Evolutionary conservation across 2,797 vertebrate genomes (phyloP), one percentile per base, ranked within the genome.

Genomic region (Microctenopoma lineatum): DNA sequence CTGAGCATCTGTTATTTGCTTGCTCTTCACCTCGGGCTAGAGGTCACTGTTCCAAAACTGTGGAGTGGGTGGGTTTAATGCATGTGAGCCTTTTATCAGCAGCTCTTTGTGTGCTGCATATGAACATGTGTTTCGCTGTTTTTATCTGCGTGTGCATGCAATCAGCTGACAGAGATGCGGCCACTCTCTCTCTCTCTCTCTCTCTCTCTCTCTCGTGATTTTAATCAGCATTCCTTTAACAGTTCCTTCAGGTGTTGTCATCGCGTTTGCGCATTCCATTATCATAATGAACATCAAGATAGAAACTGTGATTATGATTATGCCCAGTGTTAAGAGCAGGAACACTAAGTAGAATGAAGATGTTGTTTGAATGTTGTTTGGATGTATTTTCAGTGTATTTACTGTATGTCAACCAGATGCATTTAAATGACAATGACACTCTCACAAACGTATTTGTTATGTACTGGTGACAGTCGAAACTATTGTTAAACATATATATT

Each of bases 241-340:
- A 11, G 36, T 38, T 38, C 36, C 10, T 36, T 11, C 36, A 36
- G 4, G 36, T 36, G 2, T 9, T 4, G 3, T 36, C 7, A 10
- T 13, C 3, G 29, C 21, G 78, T 85, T 85, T 86, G 69, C 81
- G 84, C 81, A 71, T 82, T 67, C 52, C 76, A 77, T 83, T 66
- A 59, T 29, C 53, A 14, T 14, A 41, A 41, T 41, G 39, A 41
- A 15, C 39, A 38, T 38, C 36, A 12, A 38, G 36, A 12, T 12
- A 38, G 36, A 38, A 38, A 38, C 11, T 11, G 12, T 3, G 36
- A 38, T 38, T 38, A 12, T 38, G 12, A 38, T 38, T 38, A 38
- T 12, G 36, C 36, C 36, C 2, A 38, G 11, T 38, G 36, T 38
- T 12, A 12, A 12, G 36, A 38, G 10, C 10, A 38, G 36, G 36